phyloP scores from a whole-genome alignment of 1,140 invertebrate species.

The Eurytemora carolleeae region DNA sequence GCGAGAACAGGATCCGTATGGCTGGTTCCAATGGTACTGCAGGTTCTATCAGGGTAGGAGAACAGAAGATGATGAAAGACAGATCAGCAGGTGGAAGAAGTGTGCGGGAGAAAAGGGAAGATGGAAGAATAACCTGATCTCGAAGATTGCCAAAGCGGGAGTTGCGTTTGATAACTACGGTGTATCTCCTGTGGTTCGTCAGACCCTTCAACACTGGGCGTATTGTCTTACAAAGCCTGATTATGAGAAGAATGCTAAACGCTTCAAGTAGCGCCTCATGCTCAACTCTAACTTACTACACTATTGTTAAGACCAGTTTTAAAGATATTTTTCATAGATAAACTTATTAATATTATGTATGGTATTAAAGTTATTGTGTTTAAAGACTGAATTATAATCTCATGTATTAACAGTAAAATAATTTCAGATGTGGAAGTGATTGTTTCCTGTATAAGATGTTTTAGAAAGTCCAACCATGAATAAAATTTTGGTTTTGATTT shows the following conservation, averaged over 20 bases:
- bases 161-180: constrained; percentile 11
- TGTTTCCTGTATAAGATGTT: no score
- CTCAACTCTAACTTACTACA: no score
- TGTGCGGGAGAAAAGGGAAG: constrained; percentile 17
- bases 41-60: constrained; percentile 15
- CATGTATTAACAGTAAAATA: no score
- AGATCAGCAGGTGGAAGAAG: constrained; percentile 15
- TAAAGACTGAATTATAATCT: no score
- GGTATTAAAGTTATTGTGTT: no score
- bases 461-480: no score
- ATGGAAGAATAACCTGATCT: constrained; percentile 18
- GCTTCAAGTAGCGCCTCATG: no score
- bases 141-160: constrained; percentile 15
- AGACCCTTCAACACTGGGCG: constrained; percentile 18
- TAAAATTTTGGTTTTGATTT: no score
- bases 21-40: constrained; percentile 20
- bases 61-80: constrained; percentile 17
- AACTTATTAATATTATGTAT: no score
- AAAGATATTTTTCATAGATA: no score
- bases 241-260: constrained; percentile 14
- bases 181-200: constrained; percentile 17
- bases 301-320: no score
- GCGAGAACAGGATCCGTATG: constrained; percentile 17
- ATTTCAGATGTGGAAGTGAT: no score
- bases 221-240: constrained; percentile 17